Evolutionary conservation across 2,888 invertebrate genomes (phyloP).

Genomic region (Vannuccia rotundouncinata): DNA sequence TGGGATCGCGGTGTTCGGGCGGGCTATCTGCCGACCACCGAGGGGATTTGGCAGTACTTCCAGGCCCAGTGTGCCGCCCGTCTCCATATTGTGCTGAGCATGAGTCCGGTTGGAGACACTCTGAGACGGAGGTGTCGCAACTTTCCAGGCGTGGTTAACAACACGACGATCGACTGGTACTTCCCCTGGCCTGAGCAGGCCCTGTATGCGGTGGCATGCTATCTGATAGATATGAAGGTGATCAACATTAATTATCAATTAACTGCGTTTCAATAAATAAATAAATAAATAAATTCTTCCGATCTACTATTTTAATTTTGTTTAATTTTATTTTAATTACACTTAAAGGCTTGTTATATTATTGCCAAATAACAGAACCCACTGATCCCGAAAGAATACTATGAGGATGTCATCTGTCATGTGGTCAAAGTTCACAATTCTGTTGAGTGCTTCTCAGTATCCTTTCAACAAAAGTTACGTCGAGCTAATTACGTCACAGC

Average conservation of each 20-base stretch:
- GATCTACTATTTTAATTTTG: too few relatives aligned
- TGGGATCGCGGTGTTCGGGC: conserved; percentile 34
- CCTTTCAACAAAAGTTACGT: conserved; percentile 32
- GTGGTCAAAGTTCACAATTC: conserved; percentile 40
- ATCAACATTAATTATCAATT: neutral
- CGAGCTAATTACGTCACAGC: conserved; percentile 39
- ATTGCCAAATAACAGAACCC: conserved; percentile 31
- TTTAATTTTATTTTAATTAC: too few relatives aligned
- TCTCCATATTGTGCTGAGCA: conserved; percentile 39
- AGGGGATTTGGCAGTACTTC: conserved; percentile 40
- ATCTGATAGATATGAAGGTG: conserved; percentile 35
- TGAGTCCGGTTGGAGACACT: conserved; percentile 41
- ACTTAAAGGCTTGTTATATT: too few relatives aligned
- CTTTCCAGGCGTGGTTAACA: conserved; percentile 40
- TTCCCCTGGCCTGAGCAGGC: conserved; percentile 41
- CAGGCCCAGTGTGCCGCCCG: conserved; percentile 28
- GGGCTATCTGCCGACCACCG: conserved; percentile 36
- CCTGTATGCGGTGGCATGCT: conserved; percentile 38
- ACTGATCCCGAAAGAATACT: conserved; percentile 23
- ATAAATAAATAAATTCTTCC: too few relatives aligned
- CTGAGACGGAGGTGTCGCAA: conserved; percentile 39
- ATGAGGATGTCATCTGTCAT: conserved; percentile 38
- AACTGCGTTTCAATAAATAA: too few relatives aligned
- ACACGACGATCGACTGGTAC: conserved; percentile 39
- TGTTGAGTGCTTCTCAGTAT: conserved; percentile 33